Base-by-base conservation (phyloP, 1,140 invertebrate species). In the Batillaria attramentaria region DNA sequence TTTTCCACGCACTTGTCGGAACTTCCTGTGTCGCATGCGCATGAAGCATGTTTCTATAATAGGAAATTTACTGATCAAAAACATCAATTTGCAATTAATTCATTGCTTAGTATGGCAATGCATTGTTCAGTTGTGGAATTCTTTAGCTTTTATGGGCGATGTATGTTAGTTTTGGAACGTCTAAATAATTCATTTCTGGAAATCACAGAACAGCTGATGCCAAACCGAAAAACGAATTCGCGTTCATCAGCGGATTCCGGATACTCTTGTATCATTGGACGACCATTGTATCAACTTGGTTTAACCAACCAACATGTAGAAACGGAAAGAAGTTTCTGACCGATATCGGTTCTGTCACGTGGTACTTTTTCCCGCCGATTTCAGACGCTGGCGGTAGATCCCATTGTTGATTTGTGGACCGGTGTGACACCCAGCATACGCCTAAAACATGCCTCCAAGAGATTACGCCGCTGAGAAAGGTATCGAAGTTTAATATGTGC, bases 391-490 rank as follows among this genome's bases (percentile, higher is more conserved):
- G n/a, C n/a, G 10, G 50, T 6, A 68, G 28, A 65, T 3, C 16
- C 43, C 18, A 28, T n/a, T 28, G 37, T 41, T 41, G 37, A 20
- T 16, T 69, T 16, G 24, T 69, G 6, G 4, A 41, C 6, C n/a
- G 3, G 39, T 69, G 39, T 5, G 42, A n/a, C n/a, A n/a, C n/a
- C n/a, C n/a, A n/a, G n/a, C 2, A 3, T 31, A 70, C 5, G 5
- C 20, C 13, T 35, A 31, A 13, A 87, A 81, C 50, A 91, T 91
- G 91, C 88, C 90, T 60, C 83, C 86, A 4, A 84, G 83, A 82
- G 91, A 92, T 86, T 92, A 92, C 74, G 84, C 83, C 10, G 89
- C 84, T 24, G 91, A 91, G 75, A 90, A 89, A 86, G 89, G 90
- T 91, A 87, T n/a, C n/a, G n/a, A 87, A 83, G 79, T 82, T 72